Conservation (phyloP, 2,113 vertebrate species). For the Pimephales promelas region DNA sequence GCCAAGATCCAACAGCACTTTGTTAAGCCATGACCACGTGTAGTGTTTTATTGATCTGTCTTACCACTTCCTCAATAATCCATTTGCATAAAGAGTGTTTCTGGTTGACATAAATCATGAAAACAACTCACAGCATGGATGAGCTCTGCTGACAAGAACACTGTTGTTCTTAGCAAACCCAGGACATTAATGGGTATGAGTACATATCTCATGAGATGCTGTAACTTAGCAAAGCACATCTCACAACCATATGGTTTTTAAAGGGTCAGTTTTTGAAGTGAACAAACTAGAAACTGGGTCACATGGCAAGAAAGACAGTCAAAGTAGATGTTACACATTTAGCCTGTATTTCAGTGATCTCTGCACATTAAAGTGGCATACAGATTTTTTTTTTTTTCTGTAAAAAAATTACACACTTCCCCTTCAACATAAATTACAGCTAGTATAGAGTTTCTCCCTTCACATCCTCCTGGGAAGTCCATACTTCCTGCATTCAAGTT, state of each 20-base stretch:
- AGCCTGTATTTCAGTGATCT: background rate
- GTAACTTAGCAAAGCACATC: slow-evolving; percentile 19
- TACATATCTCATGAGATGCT: slow-evolving; percentile 30
- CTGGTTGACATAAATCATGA: slow-evolving; percentile 69
- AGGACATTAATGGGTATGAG: slow-evolving; percentile 28
- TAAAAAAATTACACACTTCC: slow-evolving; percentile 8
- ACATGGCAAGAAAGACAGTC: too few relatives aligned
- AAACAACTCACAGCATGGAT: slow-evolving; percentile 18
- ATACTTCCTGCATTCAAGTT: background rate
- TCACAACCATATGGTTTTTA: background rate
- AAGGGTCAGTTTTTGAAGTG: background rate
- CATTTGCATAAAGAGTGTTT: slow-evolving; percentile 74
- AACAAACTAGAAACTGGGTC: too few relatives aligned
- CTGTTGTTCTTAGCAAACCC: slow-evolving; percentile 32
- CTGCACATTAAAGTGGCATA: background rate
- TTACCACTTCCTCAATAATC: slow-evolving; percentile 69
- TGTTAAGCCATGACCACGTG: slow-evolving; percentile 71
- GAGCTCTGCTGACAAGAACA: slow-evolving; percentile 37
- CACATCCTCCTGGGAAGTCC: background rate
- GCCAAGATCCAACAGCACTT: slow-evolving; percentile 49
- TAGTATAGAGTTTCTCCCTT: background rate
- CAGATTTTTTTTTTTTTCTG: background rate
- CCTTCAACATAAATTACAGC: background rate
- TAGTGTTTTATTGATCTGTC: slow-evolving; percentile 75
- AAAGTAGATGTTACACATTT: too few relatives aligned